Evolutionary conservation across 2,888 invertebrate species (phyloP).

Genomic region (Fragum whitleyi): DNA sequence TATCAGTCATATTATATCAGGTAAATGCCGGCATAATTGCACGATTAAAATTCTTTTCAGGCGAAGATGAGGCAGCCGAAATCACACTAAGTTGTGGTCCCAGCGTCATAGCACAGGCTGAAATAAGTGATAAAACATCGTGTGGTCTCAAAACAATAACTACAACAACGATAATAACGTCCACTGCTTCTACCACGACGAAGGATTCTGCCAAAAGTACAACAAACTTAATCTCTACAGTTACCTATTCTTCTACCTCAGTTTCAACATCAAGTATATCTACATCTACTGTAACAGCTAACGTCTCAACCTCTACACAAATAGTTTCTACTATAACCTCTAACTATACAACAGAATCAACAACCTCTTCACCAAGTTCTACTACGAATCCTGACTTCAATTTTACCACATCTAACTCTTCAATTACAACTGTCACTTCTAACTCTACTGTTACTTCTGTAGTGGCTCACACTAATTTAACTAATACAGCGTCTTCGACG

Average conservation of each 20-base stretch:
- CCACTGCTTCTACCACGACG: not conserved
- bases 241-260: not conserved
- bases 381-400: not conserved
- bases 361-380: not conserved
- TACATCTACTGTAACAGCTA: not conserved
- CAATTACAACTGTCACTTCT: not conserved
- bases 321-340: not conserved
- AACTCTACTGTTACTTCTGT: not conserved
- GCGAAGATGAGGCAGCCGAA: not conserved
- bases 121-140: not conserved
- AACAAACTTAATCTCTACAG: not conserved
- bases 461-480: too few species aligned
- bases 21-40: too few species aligned
- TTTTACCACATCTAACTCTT: not conserved
- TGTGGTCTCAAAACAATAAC: constrained; percentile 1
- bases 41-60: constrained; percentile 1
- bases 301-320: not conserved
- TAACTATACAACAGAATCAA: not conserved
- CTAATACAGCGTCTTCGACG: too few species aligned
- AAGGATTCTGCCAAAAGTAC: not conserved
- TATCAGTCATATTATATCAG: too few species aligned
- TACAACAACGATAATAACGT: not conserved
- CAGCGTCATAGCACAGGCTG: not conserved
- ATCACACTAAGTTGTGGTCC: constrained; percentile 22
- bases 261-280: not conserved